Evolutionary conservation across 2,113 vertebrate genomes (phyloP), one percentile per base, ranked within the genome.

Genomic region (Oophaga pumilio): DNA sequence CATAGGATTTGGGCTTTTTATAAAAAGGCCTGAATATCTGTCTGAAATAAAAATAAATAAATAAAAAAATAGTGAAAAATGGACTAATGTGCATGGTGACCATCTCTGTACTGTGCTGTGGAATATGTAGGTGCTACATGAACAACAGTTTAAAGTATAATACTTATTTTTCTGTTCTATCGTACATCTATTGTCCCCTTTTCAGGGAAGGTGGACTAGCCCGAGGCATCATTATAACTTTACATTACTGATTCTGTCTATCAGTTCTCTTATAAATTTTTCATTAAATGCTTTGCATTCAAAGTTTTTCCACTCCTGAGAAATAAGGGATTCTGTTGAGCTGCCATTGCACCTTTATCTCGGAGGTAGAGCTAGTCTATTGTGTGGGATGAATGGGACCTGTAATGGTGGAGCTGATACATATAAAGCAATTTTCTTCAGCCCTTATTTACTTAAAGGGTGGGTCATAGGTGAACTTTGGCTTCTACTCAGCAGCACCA

Each of bases 371-470:
- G 14, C 60, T 24, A 6, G 11, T 76, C 56, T 76, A 2, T 77
- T 56, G 26, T 59, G 24, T 60, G 24, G 76, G 69, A 77, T 71
- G 59, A 87, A 82, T 82, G 68, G 49, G 66, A 15, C 77, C 57
- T 82, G 24, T 22, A 82, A 22, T 9, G n/a, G 5, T 60, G 43
- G 52, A 62, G 52, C 4, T 76, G 68, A 76, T 53, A 68, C 13
- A 66, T 22, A 71, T 14, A 83, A 82, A 76, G 68, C n/a, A 76
- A 22, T 26, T 52, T 88, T 74, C 33, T 76, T 83, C 60, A 83
- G 17, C 56, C 59, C 8, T 24, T 76, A 76, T 88, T 88, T 83
- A 76, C 57, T 80, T 88, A 76, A 82, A 62, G 78, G 80, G 80
- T 53, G 24, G 57, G 59, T 74, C 59, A 33, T 49, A 15, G 13